Base-by-base conservation (phyloP, 2,797 vertebrate genomes). In the Sebastes dallii region DNA sequence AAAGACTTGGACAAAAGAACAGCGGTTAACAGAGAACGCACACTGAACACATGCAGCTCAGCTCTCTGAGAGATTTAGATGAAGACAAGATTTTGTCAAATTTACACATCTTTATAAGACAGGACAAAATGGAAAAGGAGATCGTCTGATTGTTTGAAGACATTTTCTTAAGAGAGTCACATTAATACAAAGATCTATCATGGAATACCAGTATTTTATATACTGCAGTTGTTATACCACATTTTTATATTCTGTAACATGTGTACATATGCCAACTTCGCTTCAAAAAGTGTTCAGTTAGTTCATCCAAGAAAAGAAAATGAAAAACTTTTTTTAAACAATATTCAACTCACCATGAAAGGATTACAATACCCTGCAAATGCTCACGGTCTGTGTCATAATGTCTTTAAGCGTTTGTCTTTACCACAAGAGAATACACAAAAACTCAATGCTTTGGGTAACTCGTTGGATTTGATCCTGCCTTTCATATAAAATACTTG, bases 161-260 rank as follows among this genome's bases (percentile, higher is more conserved):
- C 93, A 94, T 95, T 95, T 95, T 94, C 91, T 94, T 94, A 94
- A 94, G 93, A 95, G 94, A 95, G 90, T 94, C 93, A 95, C 94
- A 95, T 94, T 92, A 94, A 95, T 95, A 95, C 94, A 95, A 95
- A 95, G 93, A 94, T 93, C 93, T 95, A 95, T 95, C 89, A 94
- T 94, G 92, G 93, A 94, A 91, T 94, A 94, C 89, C 93, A 94
- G 94, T 93, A 93, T 92, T 90, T 93, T 93, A 94, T 93, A 93
- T 94, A 94, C 93, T 93, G 93, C 87, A 93, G 91, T 90, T 92
- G 86, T 94, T 94, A 94, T 94, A 94, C 91, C 94, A 94, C 93
- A 94, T 93, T 93, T 93, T 91, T 91, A 95, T 94, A 95, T 92
- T 93, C 91, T 93, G 92, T 92, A 94, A 94, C 93, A 94, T 94